These are phyloP conservation scores for Lottia scabra DNA, from an alignment of 2,888 invertebrate genomes.

Conservation along the genomic window DNA sequence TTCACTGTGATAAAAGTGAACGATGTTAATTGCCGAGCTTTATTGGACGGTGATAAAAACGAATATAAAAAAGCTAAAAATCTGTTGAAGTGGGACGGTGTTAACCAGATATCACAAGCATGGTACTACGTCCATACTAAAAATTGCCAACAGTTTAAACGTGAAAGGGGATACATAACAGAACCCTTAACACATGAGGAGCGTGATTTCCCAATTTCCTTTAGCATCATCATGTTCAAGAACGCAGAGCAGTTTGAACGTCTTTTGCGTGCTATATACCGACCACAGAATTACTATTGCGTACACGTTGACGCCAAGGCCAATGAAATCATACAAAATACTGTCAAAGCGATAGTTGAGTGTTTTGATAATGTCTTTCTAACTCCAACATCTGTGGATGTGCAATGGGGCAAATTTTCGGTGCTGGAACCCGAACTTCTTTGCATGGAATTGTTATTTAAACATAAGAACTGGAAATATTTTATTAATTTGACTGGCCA, in stretches of 20 bases:
- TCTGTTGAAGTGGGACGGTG: not conserved
- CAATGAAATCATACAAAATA: conserved; percentile 28
- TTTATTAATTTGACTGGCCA: conserved; percentile 60
- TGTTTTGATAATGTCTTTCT: conserved; percentile 62
- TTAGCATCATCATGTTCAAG: conserved; percentile 47
- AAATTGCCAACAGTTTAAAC: conserved; percentile 23
- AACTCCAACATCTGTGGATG: conserved; percentile 36
- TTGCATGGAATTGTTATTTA: conserved; percentile 50
- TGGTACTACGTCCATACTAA: not conserved
- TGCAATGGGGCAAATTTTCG: conserved; percentile 51
- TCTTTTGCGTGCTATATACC: conserved; percentile 56
- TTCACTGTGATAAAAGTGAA: not conserved
- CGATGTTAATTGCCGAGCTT: not conserved
- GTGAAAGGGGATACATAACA: conserved; percentile 24
- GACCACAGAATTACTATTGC: conserved; percentile 64
- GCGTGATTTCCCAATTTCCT: conserved; percentile 52
- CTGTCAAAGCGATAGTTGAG: conserved; percentile 37
- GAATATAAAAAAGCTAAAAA: not conserved
- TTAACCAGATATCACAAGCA: not conserved
- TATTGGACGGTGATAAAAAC: not conserved
- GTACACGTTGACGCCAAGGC: conserved; percentile 60
- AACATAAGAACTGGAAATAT: conserved; percentile 51
- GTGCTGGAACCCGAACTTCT: conserved; percentile 58
- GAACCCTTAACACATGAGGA: conserved; percentile 40
- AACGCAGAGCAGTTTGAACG: conserved; percentile 48